Conservation (phyloP, 2,113 vertebrate genomes). For the Megaceryle maxima region DNA sequence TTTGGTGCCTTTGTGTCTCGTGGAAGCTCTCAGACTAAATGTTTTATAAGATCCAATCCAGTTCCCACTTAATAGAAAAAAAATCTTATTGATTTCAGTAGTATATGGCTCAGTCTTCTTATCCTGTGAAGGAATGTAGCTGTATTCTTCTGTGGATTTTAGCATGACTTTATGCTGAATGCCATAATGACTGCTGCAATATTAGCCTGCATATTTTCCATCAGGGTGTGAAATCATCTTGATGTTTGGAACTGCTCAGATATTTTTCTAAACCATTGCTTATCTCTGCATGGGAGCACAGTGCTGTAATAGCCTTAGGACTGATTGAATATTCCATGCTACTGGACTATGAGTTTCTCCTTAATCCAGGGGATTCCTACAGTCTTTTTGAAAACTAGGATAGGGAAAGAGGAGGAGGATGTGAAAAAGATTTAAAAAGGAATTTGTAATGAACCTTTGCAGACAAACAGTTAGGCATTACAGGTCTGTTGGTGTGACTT, state of each 20-base stretch:
- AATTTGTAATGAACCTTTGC: conserved; percentile 32
- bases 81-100: conserved; percentile 30
- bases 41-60: conserved; percentile 1
- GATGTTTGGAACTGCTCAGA: conserved; percentile 59
- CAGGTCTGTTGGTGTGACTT: background rate
- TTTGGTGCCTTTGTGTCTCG: background rate
- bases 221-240: conserved; percentile 61
- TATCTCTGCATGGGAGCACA: conserved; percentile 29
- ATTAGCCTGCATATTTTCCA: conserved; percentile 51
- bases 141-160: conserved; percentile 53
- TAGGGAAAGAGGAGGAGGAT: background rate
- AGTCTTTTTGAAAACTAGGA: conserved; percentile 30
- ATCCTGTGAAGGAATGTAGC: conserved; percentile 29
- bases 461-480: background rate
- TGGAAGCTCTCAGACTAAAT: background rate
- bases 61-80: background rate
- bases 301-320: background rate
- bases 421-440: conserved; percentile 28
- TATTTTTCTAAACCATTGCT: conserved; percentile 58
- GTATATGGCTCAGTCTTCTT: conserved; percentile 14
- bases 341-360: background rate
- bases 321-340: conserved; percentile 25
- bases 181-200: conserved; percentile 23
- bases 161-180: conserved; percentile 31
- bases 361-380: conserved; percentile 40